Evolutionary conservation across 2,113 vertebrate genomes (phyloP).

Genomic region (Madoqua kirkii): DNA sequence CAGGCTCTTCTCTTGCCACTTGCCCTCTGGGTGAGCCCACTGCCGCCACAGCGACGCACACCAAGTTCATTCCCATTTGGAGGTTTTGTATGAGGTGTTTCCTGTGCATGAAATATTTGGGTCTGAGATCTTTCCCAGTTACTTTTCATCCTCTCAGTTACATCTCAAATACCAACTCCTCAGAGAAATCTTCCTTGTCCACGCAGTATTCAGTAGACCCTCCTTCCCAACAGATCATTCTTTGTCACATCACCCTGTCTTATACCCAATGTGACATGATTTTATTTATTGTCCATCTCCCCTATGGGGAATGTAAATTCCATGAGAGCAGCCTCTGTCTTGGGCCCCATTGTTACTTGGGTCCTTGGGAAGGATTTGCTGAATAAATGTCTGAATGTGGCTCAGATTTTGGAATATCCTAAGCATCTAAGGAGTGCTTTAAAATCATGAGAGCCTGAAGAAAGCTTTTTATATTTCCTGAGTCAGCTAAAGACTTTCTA

Average conservation of each 20-base stretch:
- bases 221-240: not conserved
- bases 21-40: not conserved
- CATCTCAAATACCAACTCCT: not conserved
- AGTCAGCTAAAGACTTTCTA: not conserved
- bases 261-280: rapidly evolving
- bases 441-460: not conserved
- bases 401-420: not conserved
- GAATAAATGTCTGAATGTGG: not conserved
- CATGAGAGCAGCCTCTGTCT: not conserved
- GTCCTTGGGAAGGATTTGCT: not conserved
- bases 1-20: not conserved
- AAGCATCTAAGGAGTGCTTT: not conserved
- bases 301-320: not conserved
- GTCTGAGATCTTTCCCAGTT: not conserved
- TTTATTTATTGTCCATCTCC: not conserved
- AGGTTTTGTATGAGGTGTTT: not conserved
- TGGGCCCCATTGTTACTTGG: not conserved
- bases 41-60: rapidly evolving
- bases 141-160: not conserved
- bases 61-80: not conserved
- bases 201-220: not conserved
- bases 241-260: not conserved
- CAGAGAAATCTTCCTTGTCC: not conserved
- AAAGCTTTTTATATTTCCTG: not conserved
- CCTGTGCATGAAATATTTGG: not conserved